Conservation (phyloP, 2,888 invertebrate species). For the Drosophila mercatorum region DNA sequence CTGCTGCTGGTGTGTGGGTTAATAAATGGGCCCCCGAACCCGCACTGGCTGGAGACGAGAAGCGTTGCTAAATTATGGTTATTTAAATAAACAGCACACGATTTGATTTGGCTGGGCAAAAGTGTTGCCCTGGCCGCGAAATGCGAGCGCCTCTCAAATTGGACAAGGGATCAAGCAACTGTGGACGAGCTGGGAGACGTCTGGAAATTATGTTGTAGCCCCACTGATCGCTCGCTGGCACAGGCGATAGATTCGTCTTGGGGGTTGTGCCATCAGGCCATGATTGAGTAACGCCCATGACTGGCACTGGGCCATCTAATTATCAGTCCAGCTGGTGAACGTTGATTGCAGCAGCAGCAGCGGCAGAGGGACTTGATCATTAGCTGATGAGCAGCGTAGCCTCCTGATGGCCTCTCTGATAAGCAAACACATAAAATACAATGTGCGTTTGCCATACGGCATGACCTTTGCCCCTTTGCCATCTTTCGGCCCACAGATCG, state of each 20-base stretch:
- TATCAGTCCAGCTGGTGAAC: slow-evolving; percentile 57
- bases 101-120: slow-evolving; percentile 80
- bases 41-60: slow-evolving; percentile 31
- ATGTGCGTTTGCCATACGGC: slow-evolving; percentile 53
- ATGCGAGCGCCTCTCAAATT: slow-evolving; percentile 72
- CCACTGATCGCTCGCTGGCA: slow-evolving; percentile 48
- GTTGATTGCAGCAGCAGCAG: slow-evolving; percentile 35
- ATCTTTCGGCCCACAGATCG: slow-evolving; percentile 26
- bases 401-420: slow-evolving; percentile 52
- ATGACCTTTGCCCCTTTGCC: slow-evolving; percentile 38
- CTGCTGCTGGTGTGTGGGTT: slow-evolving; percentile 51
- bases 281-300: slow-evolving; percentile 83
- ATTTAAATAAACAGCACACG: slow-evolving; percentile 85
- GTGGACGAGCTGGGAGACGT: slow-evolving; percentile 33
- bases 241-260: slow-evolving; percentile 60
- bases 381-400: slow-evolving; percentile 66
- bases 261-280: slow-evolving; percentile 82
- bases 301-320: slow-evolving; percentile 68
- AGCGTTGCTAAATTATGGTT: slow-evolving; percentile 81
- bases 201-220: slow-evolving; percentile 75
- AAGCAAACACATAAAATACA: slow-evolving; percentile 66
- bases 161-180: slow-evolving; percentile 46
- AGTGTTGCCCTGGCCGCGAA: slow-evolving; percentile 68
- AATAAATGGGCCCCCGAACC: slow-evolving; percentile 71
- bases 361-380: slow-evolving; percentile 47